A percentile compares a stretch with the other conserved stretches of the same genome.
These are phyloP conservation scores for Bathynomus jamesi DNA, from an alignment of 1,140 invertebrate genomes.

Conservation along the genomic window DNA sequence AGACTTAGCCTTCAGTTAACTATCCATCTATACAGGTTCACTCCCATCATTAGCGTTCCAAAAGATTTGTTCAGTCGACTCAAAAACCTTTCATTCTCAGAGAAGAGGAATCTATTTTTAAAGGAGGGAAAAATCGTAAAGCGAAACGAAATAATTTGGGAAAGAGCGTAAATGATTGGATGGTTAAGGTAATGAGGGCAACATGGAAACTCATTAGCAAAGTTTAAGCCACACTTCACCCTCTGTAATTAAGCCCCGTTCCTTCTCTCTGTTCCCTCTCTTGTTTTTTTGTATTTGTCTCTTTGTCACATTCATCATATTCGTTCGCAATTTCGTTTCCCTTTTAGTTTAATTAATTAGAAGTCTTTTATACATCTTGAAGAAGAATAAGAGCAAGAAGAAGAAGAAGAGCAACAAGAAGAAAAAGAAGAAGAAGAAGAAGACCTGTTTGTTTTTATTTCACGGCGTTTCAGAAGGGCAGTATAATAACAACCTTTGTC, in stretches of 20 bases:
- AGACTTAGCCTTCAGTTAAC: no score
- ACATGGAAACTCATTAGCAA: constrained; percentile 1
- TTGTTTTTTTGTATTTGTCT: neutral
- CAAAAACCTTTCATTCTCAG: neutral
- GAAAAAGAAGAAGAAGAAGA: no score
- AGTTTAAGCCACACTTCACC: constrained; percentile 1
- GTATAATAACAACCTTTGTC: neutral
- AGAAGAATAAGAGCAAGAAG: no score
- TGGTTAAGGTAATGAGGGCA: neutral
- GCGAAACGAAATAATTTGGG: neutral
- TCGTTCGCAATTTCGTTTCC: neutral
- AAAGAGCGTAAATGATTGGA: neutral
- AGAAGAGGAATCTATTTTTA: neutral
- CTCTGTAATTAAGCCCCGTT: neutral
- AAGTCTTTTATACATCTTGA: neutral
- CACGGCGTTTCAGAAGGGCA: neutral
- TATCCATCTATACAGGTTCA: neutral
- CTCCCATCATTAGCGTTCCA: neutral
- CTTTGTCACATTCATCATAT: neutral
- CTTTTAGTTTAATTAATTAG: neutral
- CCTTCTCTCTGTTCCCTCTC: neutral
- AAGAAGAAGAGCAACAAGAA: no score
- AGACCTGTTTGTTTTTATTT: neutral
- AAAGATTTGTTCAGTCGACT: neutral
- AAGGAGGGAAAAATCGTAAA: neutral